A percentile compares a stretch with the other conserved stretches of the same genome.
These are phyloP conservation scores for Potamarius usumacintae DNA, from an alignment of 2,113 vertebrate genomes.

Conservation along the genomic window DNA sequence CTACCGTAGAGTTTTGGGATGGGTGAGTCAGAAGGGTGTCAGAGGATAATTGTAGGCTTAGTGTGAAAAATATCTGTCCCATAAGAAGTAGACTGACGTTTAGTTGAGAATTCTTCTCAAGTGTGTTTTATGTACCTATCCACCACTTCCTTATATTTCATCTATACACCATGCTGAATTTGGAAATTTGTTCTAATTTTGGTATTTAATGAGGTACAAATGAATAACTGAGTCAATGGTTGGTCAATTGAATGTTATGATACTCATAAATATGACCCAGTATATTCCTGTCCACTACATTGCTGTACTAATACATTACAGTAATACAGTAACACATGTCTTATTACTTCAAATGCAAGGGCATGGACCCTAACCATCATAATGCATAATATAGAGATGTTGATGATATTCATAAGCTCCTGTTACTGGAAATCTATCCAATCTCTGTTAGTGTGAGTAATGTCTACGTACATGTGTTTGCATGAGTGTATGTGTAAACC, in stretches of 20 bases:
- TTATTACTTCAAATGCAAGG: neutral
- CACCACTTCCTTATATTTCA: neutral
- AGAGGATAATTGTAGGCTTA: constrained; percentile 28
- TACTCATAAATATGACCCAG: too few relatives aligned
- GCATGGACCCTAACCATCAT: neutral
- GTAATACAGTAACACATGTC: neutral
- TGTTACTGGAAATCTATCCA: constrained; percentile 1
- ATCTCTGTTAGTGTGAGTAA: neutral
- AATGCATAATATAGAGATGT: neutral
- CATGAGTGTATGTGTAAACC: constrained; percentile 16
- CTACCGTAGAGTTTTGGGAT: neutral
- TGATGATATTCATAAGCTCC: neutral
- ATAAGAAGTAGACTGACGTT: constrained; percentile 39
- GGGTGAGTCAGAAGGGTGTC: neutral
- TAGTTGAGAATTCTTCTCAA: constrained; percentile 42
- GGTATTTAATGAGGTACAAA: neutral
- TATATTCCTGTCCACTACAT: neutral
- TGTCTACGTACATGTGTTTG: neutral
- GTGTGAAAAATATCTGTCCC: constrained; percentile 43
- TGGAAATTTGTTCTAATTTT: neutral
- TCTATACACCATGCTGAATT: neutral
- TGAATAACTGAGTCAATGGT: neutral
- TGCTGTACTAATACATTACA: too few relatives aligned
- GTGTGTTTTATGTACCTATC: neutral
- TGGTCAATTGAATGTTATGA: neutral